Conservation (phyloP, 2,888 invertebrate species). For the Odontomyia ornata region DNA sequence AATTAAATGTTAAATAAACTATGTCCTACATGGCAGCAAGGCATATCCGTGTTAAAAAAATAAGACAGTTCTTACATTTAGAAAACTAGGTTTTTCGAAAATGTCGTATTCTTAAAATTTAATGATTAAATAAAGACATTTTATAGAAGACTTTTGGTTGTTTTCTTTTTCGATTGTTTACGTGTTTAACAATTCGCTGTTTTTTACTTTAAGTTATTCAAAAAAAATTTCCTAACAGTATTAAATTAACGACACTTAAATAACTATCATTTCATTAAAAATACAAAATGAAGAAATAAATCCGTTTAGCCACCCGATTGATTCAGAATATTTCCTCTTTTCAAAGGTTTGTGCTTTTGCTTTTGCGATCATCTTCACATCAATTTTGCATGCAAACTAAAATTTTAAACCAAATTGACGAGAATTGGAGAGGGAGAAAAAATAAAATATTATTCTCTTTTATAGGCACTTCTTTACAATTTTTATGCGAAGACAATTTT, state of each 20-base stretch:
- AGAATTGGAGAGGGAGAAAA: not conserved
- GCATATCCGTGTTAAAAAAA: slow-evolving; percentile 35
- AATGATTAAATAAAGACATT: slow-evolving; percentile 1
- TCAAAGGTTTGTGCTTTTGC: not conserved
- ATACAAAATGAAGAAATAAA: slow-evolving; percentile 22
- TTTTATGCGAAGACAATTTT: not conserved
- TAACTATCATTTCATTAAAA: slow-evolving; percentile 31
- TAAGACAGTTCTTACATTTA: not conserved
- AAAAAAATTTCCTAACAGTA: slow-evolving; percentile 22
- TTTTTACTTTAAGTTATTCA: slow-evolving; percentile 1
- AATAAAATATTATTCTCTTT: not conserved
- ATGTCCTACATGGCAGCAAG: slow-evolving; percentile 42
- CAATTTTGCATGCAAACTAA: slow-evolving; percentile 13
- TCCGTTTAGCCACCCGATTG: slow-evolving; percentile 35
- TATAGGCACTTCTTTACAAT: slow-evolving; percentile 10
- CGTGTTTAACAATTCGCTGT: not conserved
- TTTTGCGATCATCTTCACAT: not conserved
- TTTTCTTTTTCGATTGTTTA: not conserved
- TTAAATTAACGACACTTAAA: slow-evolving; percentile 43
- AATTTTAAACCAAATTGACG: not conserved
- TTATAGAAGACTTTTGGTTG: slow-evolving; percentile 30
- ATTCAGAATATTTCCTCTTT: not conserved
- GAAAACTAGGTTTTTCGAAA: not conserved
- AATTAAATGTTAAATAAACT: slow-evolving; percentile 30
- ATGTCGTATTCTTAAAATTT: not conserved